Evolutionary conservation across 53 echinoderm and acorn worm genomes (phyloP).

Genomic region (Antedon mediterranea): DNA sequence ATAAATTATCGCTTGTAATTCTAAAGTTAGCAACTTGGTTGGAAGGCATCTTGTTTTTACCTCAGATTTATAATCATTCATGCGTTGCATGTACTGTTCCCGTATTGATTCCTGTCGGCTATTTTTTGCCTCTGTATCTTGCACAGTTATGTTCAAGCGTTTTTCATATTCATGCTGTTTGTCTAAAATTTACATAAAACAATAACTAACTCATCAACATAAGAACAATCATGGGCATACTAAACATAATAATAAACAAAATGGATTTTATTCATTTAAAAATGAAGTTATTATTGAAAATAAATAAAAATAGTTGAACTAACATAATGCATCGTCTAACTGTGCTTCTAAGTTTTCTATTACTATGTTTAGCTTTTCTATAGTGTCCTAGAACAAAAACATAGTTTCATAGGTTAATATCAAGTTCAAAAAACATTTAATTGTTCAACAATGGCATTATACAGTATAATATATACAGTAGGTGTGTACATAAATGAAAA

Average conservation of each 20-base stretch:
- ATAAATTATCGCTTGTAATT: no score
- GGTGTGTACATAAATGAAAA: no score
- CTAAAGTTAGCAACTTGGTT: no score
- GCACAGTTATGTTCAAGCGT: conserved; percentile 45
- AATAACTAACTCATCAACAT: no score
- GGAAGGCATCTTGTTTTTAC: no score
- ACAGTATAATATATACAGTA: no score
- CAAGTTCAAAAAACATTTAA: no score
- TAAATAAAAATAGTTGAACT: background rate
- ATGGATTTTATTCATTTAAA: no score
- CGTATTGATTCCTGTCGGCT: conserved; percentile 51
- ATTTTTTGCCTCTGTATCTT: conserved; percentile 65
- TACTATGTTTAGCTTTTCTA: conserved; percentile 46
- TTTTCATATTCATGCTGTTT: conserved; percentile 74
- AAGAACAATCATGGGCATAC: no score
- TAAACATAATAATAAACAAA: no score
- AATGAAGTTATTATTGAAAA: background rate
- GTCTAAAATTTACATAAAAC: no score
- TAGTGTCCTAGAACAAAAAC: conserved; percentile 33
- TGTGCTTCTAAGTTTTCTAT: conserved; percentile 55
- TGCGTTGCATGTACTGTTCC: conserved; percentile 68
- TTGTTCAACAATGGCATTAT: no score
- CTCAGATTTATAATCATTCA: conserved; percentile 74
- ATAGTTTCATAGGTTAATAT: background rate
- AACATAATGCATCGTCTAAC: conserved; percentile 49